Evolutionary conservation across 1,140 invertebrate genomes (phyloP).

Genomic region (Tigriopus japonicus): DNA sequence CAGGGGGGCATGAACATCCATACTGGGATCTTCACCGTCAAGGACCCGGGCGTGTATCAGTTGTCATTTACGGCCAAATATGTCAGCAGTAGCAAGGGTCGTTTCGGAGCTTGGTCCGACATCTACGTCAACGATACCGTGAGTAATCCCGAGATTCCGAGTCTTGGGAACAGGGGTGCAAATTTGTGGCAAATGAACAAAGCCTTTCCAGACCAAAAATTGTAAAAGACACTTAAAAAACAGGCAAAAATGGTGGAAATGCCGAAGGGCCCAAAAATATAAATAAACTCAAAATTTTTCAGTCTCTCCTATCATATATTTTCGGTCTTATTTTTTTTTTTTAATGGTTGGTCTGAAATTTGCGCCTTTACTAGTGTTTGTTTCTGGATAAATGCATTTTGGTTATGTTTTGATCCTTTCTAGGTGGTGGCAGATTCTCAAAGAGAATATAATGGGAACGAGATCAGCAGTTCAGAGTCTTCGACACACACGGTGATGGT

Average conservation of each 20-base stretch:
- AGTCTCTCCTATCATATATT: too few relatives aligned
- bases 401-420: not conserved
- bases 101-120: conserved; percentile 9
- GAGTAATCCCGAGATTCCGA: not conserved
- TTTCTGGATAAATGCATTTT: too few relatives aligned
- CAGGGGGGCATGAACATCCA: not conserved
- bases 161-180: too few relatives aligned
- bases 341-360: not conserved
- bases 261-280: too few relatives aligned
- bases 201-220: too few relatives aligned
- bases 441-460: conserved; percentile 7
- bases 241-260: too few relatives aligned
- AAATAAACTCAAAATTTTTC: too few relatives aligned
- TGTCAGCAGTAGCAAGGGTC: conserved; percentile 1
- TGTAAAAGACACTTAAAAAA: too few relatives aligned
- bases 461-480: not conserved
- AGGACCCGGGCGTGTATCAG: conserved; percentile 1
- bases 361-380: too few relatives aligned
- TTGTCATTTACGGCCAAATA: conserved; percentile 10
- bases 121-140: conserved; percentile 10
- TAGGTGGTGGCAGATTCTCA: conserved; percentile 8
- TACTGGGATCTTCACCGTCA: conserved; percentile 3
- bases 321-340: too few relatives aligned
- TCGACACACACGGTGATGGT: conserved; percentile 5
- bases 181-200: too few relatives aligned